These are phyloP conservation scores for Psilopsiagon aymara DNA, from an alignment of 2,113 vertebrate genomes.

Conservation along the genomic window DNA sequence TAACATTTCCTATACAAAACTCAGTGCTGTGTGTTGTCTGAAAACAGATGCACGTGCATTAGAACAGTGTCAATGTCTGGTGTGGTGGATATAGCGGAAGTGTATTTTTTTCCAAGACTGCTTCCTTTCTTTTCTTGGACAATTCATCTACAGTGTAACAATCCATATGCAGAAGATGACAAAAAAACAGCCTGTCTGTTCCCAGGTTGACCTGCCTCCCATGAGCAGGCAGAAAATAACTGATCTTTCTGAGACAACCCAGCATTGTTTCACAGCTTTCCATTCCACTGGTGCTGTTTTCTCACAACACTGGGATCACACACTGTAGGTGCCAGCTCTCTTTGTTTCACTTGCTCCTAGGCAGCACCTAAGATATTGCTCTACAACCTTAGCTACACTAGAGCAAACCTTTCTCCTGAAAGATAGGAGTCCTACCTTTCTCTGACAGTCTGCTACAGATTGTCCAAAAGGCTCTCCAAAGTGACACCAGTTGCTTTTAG, in stretches of 20 bases:
- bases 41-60: fast-evolving
- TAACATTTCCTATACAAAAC: background rate
- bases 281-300: background rate
- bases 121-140: background rate
- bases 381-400: background rate
- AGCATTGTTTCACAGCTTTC: background rate
- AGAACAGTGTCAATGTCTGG: background rate
- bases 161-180: background rate
- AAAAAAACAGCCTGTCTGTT: background rate
- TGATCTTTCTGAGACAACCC: background rate
- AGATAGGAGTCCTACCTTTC: background rate
- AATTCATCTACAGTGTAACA: background rate
- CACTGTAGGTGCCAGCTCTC: background rate
- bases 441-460: background rate
- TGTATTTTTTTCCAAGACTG: background rate
- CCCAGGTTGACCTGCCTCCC: background rate
- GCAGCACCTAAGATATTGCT: background rate
- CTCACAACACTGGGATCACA: background rate
- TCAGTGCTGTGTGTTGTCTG: background rate
- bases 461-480: background rate
- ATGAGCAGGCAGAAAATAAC: background rate
- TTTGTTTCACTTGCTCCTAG: background rate
- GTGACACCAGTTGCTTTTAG: background rate
- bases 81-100: background rate
- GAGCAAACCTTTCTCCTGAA: background rate